phyloP scores from a whole-genome alignment of 2,888 invertebrate genomes.

The Panzeria rudis region DNA sequence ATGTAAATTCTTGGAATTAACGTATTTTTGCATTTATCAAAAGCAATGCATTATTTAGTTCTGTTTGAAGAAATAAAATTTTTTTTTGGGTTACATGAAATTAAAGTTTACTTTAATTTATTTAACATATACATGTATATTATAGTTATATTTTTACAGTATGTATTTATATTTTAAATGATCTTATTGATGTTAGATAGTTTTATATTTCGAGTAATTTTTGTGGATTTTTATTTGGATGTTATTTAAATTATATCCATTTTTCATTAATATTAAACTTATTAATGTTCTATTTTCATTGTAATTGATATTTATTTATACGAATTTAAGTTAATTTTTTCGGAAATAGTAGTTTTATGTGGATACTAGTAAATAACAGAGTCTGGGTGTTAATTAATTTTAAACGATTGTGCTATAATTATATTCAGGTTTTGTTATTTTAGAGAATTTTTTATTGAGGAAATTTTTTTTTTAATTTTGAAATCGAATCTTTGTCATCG shows the following conservation, averaged over 20 bases:
- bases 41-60: slow-evolving; percentile 50
- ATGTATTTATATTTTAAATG: slow-evolving; percentile 67
- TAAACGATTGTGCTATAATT: slow-evolving; percentile 67
- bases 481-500: slow-evolving; percentile 35
- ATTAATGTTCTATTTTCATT: slow-evolving; percentile 57
- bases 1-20: slow-evolving; percentile 70
- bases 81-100: slow-evolving; percentile 4
- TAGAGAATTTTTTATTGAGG: slow-evolving; percentile 13
- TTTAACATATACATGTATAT: slow-evolving; percentile 53
- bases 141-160: slow-evolving; percentile 62
- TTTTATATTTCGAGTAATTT: slow-evolving; percentile 67
- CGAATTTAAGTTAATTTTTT: slow-evolving; percentile 30
- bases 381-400: slow-evolving; percentile 38
- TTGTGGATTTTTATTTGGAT: slow-evolving; percentile 28
- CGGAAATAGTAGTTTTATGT: slow-evolving; percentile 1
- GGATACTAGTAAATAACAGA: slow-evolving; percentile 31
- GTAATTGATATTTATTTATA: slow-evolving; percentile 42
- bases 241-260: slow-evolving; percentile 24
- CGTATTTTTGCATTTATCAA: slow-evolving; percentile 17
- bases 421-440: slow-evolving; percentile 52
- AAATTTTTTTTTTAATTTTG: slow-evolving; percentile 32
- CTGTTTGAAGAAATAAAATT: slow-evolving; percentile 49
- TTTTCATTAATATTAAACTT: slow-evolving; percentile 49
- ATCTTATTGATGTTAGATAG: slow-evolving; percentile 47
- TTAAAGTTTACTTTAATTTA: slow-evolving; percentile 61